A percentile compares a stretch with the other conserved stretches of the same genome.
These are phyloP conservation scores for Drosophila kokeensis DNA, from an alignment of 2,888 invertebrate species.

Conservation along the genomic window DNA sequence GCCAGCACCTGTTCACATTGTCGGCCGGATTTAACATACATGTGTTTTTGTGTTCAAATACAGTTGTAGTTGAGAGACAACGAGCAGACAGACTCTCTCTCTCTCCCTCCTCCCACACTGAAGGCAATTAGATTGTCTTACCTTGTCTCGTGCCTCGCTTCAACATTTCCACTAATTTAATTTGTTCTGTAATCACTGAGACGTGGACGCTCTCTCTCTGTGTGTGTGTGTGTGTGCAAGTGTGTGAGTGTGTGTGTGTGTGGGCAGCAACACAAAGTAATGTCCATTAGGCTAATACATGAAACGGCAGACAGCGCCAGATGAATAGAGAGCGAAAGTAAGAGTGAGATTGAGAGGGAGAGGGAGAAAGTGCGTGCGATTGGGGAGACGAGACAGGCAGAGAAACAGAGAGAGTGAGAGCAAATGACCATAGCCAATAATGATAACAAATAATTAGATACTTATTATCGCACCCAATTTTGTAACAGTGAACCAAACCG, in stretches of 20 bases:
- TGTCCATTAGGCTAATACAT: conserved; percentile 63
- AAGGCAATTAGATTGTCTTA: conserved; percentile 71
- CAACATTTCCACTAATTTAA: conserved; percentile 72
- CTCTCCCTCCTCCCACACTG: conserved; percentile 6
- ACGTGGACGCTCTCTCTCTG: conserved; percentile 26
- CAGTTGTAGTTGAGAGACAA: conserved; percentile 9
- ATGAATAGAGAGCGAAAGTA: conserved; percentile 4
- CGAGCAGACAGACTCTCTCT: conserved; percentile 6
- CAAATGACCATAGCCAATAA: conserved; percentile 72
- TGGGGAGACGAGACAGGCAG: neutral
- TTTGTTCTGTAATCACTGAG: conserved; percentile 72
- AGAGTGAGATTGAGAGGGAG: neutral
- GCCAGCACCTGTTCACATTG: conserved; percentile 62
- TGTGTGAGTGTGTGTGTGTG: neutral
- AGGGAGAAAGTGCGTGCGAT: conserved; percentile 3
- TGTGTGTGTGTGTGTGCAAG: neutral
- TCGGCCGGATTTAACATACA: conserved; percentile 46
- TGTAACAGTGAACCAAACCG: conserved; percentile 35
- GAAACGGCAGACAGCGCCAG: conserved; percentile 26
- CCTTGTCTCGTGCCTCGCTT: conserved; percentile 54
- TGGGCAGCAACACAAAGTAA: conserved; percentile 30
- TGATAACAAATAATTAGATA: conserved; percentile 80
- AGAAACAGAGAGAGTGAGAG: conserved; percentile 3
- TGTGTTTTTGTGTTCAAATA: conserved; percentile 23
- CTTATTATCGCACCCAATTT: conserved; percentile 70